A percentile compares a stretch with the other conserved stretches of the same genome.
Evolutionary conservation across 23 tunicate genomes (phyloP).

Genomic region (Corella eumyota): DNA sequence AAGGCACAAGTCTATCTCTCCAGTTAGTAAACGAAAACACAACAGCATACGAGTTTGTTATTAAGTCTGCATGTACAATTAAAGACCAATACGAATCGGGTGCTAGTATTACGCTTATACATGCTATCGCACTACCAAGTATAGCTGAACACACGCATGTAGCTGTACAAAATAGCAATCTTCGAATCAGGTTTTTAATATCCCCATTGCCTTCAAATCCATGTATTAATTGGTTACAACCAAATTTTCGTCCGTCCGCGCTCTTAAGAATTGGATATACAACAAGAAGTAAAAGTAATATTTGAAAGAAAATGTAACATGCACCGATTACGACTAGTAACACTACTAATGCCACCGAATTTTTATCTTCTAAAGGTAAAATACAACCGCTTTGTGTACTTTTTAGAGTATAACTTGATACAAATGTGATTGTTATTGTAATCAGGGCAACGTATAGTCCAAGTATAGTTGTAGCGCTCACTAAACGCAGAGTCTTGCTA

Average conservation of each 20-base stretch:
- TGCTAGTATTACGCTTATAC: slow-evolving; percentile 8
- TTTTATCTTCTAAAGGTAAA: background rate
- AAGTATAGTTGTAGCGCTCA: slow-evolving; percentile 7
- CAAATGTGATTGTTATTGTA: slow-evolving; percentile 5
- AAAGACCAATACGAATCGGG: slow-evolving; percentile 48
- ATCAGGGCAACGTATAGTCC: slow-evolving; percentile 19
- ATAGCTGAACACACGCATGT: slow-evolving; percentile 23
- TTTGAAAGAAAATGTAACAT: slow-evolving; percentile 20
- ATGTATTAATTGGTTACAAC: background rate
- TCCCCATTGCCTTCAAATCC: background rate
- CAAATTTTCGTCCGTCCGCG: background rate
- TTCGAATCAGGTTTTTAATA: slow-evolving; percentile 3
- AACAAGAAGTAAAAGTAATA: slow-evolving; percentile 14
- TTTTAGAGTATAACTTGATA: slow-evolving; percentile 4
- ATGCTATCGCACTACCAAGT: slow-evolving; percentile 8
- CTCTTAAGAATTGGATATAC: slow-evolving; percentile 25
- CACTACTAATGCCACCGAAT: background rate
- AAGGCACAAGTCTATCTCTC: slow-evolving; percentile 30
- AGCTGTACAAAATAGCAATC: slow-evolving; percentile 16
- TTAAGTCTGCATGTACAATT: slow-evolving; percentile 20
- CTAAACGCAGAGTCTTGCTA: slow-evolving; percentile 6
- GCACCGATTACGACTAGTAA: slow-evolving; percentile 1
- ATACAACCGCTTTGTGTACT: slow-evolving; percentile 23
- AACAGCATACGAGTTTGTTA: slow-evolving; percentile 10
- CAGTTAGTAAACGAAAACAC: slow-evolving; percentile 24